Base-by-base conservation (phyloP, 2,113 vertebrate genomes). In the Apodemus sylvaticus region DNA sequence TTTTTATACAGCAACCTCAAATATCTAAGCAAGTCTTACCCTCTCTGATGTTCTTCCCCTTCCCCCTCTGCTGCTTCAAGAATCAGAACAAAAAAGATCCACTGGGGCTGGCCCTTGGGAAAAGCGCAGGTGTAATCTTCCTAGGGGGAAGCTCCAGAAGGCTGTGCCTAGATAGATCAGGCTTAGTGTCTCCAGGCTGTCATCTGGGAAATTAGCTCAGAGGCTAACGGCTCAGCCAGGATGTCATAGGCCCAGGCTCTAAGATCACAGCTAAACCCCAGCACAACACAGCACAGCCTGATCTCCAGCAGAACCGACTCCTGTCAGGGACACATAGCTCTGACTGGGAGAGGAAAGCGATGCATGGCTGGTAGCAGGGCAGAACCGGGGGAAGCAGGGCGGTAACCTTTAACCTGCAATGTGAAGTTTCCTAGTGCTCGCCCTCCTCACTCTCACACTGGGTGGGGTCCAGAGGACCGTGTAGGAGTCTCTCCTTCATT, bases 111-210 rank as follows among this genome's bases (percentile, higher is more conserved):
- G 64, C 64, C 29, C 64, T 5, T 26, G 24, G 64, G 26, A 66
- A 11, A 64, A 14, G 29, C 34, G 7, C 6, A 51, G 39, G 17
- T 39, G 7, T 9, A 12, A 19, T 9, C 51, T 42, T n/a, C 42
- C 81, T 34, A 26, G 83, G 79, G 48, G 73, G 71, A 42, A 64
- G 66, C 13, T 34, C 55, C 13, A 20, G 74, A 9, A 22, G 51
- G 55, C 34, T 45, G 42, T 0, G 19, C 79, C 51, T 77, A 3
- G 36, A 79, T 77, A 4, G 36, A 74, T 51, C 58, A n/a, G 77
- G 42, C 17, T 26, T 17, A 24, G 53, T 8, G 34, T 0, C 1
- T 51, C 14, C 58, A 68, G 73, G 7, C 4, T 0, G n/a, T n/a
- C 58, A 39, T 5, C 62, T 34, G 29, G 68, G 81, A 7, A 74